phyloP scores from a whole-genome alignment of 2,888 invertebrate species.

The Parnassius orleans region DNA sequence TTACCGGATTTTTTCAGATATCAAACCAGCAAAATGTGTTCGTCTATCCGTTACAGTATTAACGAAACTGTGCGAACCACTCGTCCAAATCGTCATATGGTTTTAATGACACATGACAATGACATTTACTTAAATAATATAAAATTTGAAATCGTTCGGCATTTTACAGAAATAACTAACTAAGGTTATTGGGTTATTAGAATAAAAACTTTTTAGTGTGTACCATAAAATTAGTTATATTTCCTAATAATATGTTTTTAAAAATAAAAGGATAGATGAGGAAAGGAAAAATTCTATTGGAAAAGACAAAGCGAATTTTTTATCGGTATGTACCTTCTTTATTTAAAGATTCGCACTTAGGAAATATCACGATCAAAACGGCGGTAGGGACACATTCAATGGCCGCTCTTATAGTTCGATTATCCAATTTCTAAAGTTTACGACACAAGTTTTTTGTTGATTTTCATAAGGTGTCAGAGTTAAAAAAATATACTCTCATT shows the following conservation, averaged over 20 bases:
- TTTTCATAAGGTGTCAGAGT: conserved; percentile 51
- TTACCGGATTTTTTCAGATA: conserved; percentile 29
- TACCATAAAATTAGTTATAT: too few species aligned
- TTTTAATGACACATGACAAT: conserved; percentile 18
- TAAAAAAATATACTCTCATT: conserved; percentile 64
- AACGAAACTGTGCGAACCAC: conserved; percentile 31
- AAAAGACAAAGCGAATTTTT: too few species aligned
- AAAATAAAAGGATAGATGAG: too few species aligned
- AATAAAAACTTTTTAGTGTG: conserved; percentile 17
- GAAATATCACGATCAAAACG: background rate
- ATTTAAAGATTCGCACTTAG: too few species aligned
- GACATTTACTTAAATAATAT: conserved; percentile 17
- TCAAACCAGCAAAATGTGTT: conserved; percentile 36
- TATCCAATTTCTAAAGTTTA: conserved; percentile 69
- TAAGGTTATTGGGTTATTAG: background rate
- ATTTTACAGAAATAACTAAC: conserved; percentile 8
- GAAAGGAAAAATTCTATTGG: too few species aligned
- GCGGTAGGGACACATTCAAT: conserved; percentile 47
- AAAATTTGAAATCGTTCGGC: conserved; percentile 12
- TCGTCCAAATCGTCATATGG: background rate
- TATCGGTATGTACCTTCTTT: too few species aligned
- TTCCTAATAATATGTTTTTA: too few species aligned
- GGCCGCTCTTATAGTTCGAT: conserved; percentile 70
- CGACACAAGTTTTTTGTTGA: conserved; percentile 57
- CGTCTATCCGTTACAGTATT: conserved; percentile 41